Conservation (phyloP, 2,888 invertebrate genomes). For the Epistrophe eligans region DNA sequence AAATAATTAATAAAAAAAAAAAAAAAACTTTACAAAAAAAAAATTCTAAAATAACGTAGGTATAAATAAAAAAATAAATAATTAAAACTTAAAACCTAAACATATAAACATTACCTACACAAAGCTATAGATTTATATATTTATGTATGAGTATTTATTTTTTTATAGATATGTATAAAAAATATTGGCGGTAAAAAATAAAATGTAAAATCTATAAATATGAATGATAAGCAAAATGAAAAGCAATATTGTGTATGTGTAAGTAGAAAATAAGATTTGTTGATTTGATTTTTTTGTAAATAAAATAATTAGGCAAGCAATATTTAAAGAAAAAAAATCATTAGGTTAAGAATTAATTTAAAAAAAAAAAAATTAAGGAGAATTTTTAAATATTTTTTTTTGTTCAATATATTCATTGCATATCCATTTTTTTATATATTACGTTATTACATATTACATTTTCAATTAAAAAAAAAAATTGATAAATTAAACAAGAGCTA, state of each 20-base stretch:
- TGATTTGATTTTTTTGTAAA: not conserved
- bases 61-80: conserved; percentile 23
- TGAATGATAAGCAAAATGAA: conserved; percentile 62
- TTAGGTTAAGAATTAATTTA: not conserved
- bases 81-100: conserved; percentile 73
- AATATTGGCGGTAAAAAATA: conserved; percentile 36
- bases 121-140: conserved; percentile 49
- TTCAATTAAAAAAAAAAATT: no score
- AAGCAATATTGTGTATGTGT: conserved; percentile 52
- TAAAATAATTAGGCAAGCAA: not conserved
- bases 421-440: not conserved
- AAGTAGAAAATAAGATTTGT: conserved; percentile 1
- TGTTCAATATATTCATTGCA: not conserved
- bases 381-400: not conserved
- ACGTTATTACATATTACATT: no score
- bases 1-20: conserved; percentile 71
- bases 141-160: not conserved
- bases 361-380: not conserved
- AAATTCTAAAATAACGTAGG: conserved; percentile 35
- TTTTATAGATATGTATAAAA: conserved; percentile 17
- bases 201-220: conserved; percentile 7
- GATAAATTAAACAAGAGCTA: no score
- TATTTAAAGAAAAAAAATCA: not conserved
- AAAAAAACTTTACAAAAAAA: conserved; percentile 57
- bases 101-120: conserved; percentile 42